Evolutionary conservation across 2,113 vertebrate genomes (phyloP), one percentile per base, ranked within the genome.

Genomic region (Rhynchomys soricoides): DNA sequence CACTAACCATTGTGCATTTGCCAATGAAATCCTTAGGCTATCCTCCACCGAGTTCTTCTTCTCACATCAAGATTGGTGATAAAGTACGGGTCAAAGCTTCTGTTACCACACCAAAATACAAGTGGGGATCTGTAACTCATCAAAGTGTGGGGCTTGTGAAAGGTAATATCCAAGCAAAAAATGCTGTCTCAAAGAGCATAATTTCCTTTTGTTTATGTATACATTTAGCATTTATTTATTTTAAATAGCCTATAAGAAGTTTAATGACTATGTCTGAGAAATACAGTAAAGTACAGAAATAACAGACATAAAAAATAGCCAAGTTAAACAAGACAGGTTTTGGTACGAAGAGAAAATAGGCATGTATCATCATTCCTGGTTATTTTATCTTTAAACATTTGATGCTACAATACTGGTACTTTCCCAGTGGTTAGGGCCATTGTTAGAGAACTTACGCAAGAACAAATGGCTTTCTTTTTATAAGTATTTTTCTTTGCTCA

Each of bases 121-220:
- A 99, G 77, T 99, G 99, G 99, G 99, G 99, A 59, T 99, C 99
- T 0, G 99, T 99, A 87, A 99, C 99, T 87, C 99, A 99, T 96
- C 99, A 99, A 45, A 99, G 99, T 31, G 99, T 99, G 22, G 99
- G 99, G 11, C 99, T 99, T 43, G 99, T 99, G 31, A 99, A 99
- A 99, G 99, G 99, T 99, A 98, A 96, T 4, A 2, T 21, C 81
- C 16, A 45, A 12, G 52, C 26, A 48, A 29, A 45, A 11, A 11
- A 34, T 55, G 57, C 64, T 48, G 50, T 10, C 22, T 37, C 86
- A 57, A 62, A 66, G 45, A 70, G 3, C 29, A 52, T n/a, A n/a
- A 24, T 15, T 43, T 66, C 43, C 13, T 45, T 48, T 50, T 70
- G 50, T 37, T 86, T 68, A 12, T 52, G 9, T 70, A 24, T 70